Conservation (phyloP, 2,113 vertebrate genomes). For the Noctilio leporinus region DNA sequence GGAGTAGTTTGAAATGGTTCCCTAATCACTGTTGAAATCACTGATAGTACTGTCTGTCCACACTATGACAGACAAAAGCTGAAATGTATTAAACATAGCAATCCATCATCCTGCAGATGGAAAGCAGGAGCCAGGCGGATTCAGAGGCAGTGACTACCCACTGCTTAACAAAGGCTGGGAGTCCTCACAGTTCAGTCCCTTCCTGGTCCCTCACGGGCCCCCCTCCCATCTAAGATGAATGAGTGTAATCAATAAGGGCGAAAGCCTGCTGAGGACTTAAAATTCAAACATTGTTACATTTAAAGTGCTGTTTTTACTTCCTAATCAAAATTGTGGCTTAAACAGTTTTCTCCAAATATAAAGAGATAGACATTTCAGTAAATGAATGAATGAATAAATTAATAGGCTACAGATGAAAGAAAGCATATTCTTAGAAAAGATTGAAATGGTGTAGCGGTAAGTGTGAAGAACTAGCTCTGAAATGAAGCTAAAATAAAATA, state of each 20-base stretch:
- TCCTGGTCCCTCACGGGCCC: constrained; percentile 63
- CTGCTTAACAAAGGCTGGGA: constrained; percentile 83
- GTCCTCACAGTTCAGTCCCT: constrained; percentile 78
- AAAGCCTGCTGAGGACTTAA: constrained; percentile 69
- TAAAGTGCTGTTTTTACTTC: constrained; percentile 41
- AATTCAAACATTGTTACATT: constrained; percentile 65
- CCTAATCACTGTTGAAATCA: constrained; percentile 83
- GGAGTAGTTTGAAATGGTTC: constrained; percentile 71
- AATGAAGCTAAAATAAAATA: constrained; percentile 31
- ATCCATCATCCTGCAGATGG: constrained; percentile 88
- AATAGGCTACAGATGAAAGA: background rate
- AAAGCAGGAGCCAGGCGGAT: constrained; percentile 84
- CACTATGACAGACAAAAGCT: constrained; percentile 88
- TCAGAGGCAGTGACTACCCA: constrained; percentile 82
- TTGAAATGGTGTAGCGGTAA: background rate
- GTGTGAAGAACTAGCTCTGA: background rate
- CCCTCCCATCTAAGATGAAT: constrained; percentile 73
- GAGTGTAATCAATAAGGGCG: constrained; percentile 71
- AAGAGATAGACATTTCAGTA: background rate
- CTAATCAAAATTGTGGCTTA: constrained; percentile 43
- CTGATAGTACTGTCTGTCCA: constrained; percentile 84
- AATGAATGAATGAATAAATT: background rate
- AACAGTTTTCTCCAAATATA: constrained; percentile 28
- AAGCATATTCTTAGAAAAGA: constrained; percentile 31
- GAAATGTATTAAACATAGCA: constrained; percentile 89